These are phyloP conservation scores for Silurus aristotelis DNA, from an alignment of 2,797 vertebrate genomes.

Conservation along the genomic window DNA sequence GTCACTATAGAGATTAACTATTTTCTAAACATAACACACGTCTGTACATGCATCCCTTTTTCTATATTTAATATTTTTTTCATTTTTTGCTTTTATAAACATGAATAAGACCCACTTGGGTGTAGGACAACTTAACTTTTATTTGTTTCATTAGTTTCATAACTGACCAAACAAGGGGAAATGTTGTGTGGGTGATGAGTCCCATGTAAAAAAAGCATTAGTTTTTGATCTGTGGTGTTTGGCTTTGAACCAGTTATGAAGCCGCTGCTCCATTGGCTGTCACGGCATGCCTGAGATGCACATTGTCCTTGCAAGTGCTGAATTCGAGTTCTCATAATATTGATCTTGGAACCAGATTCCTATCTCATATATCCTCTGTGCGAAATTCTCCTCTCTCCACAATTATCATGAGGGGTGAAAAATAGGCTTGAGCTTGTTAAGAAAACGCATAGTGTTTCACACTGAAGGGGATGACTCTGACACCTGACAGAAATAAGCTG, in stretches of 20 bases:
- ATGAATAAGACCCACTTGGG: slow-evolving; percentile 3
- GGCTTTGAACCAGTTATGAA: slow-evolving; percentile 36
- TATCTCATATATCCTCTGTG: slow-evolving; percentile 57
- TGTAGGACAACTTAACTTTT: slow-evolving; percentile 29
- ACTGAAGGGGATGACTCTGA: slow-evolving; percentile 59
- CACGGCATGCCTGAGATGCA: slow-evolving; percentile 62
- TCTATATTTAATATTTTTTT: neutral
- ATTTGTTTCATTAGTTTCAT: slow-evolving; percentile 15
- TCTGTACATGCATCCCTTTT: neutral
- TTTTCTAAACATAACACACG: slow-evolving; percentile 9
- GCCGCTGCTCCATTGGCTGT: slow-evolving; percentile 50
- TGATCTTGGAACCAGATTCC: slow-evolving; percentile 68
- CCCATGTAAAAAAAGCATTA: slow-evolving; percentile 36
- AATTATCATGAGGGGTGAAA: slow-evolving; percentile 59
- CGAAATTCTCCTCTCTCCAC: slow-evolving; percentile 64
- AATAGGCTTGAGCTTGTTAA: slow-evolving; percentile 55
- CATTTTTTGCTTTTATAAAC: slow-evolving; percentile 2
- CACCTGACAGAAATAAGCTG: slow-evolving; percentile 58
- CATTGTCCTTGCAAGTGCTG: slow-evolving; percentile 63
- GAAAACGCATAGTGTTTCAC: slow-evolving; percentile 58
- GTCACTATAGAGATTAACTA: slow-evolving; percentile 11
- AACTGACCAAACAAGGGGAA: slow-evolving; percentile 40
- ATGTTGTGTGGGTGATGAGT: slow-evolving; percentile 37
- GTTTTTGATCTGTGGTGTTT: slow-evolving; percentile 54
- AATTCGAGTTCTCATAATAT: slow-evolving; percentile 70